Percentiles rank a stretch among this genome's conserved stretches.
These are phyloP conservation scores for Emydocephalus ijimae DNA, from an alignment of 2,113 vertebrate genomes.

Conservation along the genomic window DNA sequence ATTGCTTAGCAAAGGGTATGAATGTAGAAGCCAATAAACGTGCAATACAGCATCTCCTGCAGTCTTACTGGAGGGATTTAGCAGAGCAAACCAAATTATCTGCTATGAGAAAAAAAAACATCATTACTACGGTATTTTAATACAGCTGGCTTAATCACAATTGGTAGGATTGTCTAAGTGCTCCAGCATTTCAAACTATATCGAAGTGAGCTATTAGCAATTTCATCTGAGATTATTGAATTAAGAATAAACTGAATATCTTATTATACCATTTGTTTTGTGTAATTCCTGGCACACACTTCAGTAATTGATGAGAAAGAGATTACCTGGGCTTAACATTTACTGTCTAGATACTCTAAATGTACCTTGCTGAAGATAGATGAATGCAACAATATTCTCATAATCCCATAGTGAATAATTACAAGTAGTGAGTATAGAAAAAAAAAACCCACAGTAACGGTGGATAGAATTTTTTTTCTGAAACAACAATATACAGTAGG, in stretches of 20 bases:
- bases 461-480: not conserved
- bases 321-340: slow-evolving; percentile 46
- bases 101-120: not conserved
- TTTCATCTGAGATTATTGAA: not conserved
- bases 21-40: not conserved
- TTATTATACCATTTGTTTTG: slow-evolving; percentile 29
- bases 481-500: not conserved
- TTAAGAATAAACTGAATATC: slow-evolving; percentile 12
- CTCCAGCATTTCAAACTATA: not conserved
- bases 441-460: not conserved
- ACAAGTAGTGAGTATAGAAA: not conserved
- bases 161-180: not conserved
- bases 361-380: slow-evolving; percentile 28
- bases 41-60: not conserved
- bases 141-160: not conserved
- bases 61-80: not conserved
- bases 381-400: slow-evolving; percentile 5
- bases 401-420: not conserved
- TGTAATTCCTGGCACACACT: slow-evolving; percentile 15
- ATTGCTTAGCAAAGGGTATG: not conserved
- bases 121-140: not conserved
- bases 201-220: not conserved
- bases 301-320: slow-evolving; percentile 48
- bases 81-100: not conserved
- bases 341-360: slow-evolving; percentile 36